Base-by-base conservation (phyloP, 1,140 invertebrate genomes). In the Aphidius ervi region DNA sequence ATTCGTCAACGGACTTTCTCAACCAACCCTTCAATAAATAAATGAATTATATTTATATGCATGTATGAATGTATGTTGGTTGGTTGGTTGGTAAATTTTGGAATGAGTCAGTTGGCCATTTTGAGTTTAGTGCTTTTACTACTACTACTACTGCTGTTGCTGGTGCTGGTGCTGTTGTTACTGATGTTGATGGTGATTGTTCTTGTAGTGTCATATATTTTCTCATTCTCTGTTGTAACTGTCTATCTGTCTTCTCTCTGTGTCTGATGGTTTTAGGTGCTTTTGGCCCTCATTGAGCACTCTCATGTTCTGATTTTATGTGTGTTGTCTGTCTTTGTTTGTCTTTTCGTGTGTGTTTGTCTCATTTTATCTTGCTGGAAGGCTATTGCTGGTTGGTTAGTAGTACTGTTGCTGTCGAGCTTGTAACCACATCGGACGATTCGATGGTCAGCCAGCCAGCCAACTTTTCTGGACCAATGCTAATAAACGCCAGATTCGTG, bases 401-500 rank as follows among this genome's bases (percentile, higher is more conserved):
- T 50, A 56, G 42, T 45, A 41, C 16, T 16, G 16, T 16, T 31
- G 42, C 42, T 57, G 40, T 48, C 48, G 50, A 61, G 63, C 61
- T 62, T 63, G 45, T 57, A 56, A 56, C 61, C 63, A 66, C 65
- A 31, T 31, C 59, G 57, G 62, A 69, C 67, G 64, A 64, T 64
- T 66, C 59, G 67, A 64, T 62, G 67, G 67, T 69, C 70, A 63
- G 71, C 69, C 64, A 74, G 45, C 46, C 50, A 61, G 53, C 43
- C 46, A 55, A 61, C 50, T 56, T 61, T 40, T 31, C 45, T 56
- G 46, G 58, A 52, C 46, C 54, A 53, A 63, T 63, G 68, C 68
- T 75, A 71, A 74, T 73, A 74, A 74, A 72, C 68, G 71, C 68
- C 71, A 66, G 67, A 61, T 69, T 67, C 63, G 70, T 65, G 23